Evolutionary conservation across 2,888 invertebrate species (phyloP).

Genomic region (Pogonocherus hispidulus): DNA sequence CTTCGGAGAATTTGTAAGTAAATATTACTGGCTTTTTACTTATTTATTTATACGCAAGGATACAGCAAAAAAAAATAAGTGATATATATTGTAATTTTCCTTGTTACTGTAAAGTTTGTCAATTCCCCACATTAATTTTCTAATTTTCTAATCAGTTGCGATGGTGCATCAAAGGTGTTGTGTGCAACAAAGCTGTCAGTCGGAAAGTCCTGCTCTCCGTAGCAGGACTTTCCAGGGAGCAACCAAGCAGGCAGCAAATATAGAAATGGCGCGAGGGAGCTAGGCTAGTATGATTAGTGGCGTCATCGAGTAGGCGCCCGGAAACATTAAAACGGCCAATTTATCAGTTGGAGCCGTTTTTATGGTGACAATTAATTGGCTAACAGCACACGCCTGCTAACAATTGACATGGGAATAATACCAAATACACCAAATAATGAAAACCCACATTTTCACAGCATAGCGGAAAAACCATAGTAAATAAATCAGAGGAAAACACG

Average conservation of each 20-base stretch:
- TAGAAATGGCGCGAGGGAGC: conserved; percentile 25
- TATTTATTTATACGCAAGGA: too few species aligned
- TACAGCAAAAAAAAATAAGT: too few species aligned
- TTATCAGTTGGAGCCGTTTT: conserved; percentile 58
- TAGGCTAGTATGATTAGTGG: conserved; percentile 54
- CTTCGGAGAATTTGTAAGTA: too few species aligned
- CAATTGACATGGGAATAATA: conserved; percentile 33
- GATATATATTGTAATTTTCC: too few species aligned
- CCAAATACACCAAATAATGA: conserved; percentile 31
- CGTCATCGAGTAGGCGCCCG: conserved; percentile 55
- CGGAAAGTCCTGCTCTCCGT: too few species aligned
- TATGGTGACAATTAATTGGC: conserved; percentile 57
- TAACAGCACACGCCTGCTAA: conserved; percentile 35
- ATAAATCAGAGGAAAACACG: conserved; percentile 30
- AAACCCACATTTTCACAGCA: conserved; percentile 21
- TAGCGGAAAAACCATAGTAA: conserved; percentile 14
- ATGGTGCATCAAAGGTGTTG: too few species aligned
- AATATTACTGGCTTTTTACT: too few species aligned
- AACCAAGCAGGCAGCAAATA: conserved; percentile 19
- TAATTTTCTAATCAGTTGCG: too few species aligned
- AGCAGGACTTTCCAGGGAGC: not conserved
- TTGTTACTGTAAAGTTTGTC: too few species aligned
- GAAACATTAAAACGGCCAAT: conserved; percentile 58
- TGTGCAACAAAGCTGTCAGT: too few species aligned
- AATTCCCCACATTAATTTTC: too few species aligned